Conservation (phyloP, 2,113 vertebrate species). For the Actenoides lindsayi region DNA sequence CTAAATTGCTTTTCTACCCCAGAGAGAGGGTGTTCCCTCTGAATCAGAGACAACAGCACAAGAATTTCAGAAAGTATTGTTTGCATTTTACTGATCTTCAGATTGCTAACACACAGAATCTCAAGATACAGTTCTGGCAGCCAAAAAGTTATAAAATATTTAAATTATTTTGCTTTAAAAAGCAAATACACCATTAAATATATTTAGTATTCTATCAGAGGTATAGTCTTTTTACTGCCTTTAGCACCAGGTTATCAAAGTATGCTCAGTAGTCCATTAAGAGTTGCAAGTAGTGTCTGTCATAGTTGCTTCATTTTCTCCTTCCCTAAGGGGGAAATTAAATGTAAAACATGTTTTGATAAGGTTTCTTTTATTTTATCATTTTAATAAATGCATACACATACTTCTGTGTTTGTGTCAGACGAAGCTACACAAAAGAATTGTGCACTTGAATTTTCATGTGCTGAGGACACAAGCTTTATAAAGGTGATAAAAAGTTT, state of each 20-base stretch:
- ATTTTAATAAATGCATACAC: background rate
- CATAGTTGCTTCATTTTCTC: background rate
- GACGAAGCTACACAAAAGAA: background rate
- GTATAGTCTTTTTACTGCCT: background rate
- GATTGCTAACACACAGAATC: background rate
- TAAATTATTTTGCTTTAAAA: background rate
- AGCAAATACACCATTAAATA: background rate
- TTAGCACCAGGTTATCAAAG: background rate
- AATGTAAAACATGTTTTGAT: background rate
- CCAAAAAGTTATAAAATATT: background rate
- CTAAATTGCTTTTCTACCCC: conserved; percentile 22
- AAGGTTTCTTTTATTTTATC: background rate
- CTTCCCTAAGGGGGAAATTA: background rate
- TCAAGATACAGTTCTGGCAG: background rate
- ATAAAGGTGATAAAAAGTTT: background rate
- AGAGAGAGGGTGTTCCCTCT: conserved; percentile 51
- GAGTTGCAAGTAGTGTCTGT: background rate
- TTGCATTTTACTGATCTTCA: background rate
- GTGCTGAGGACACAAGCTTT: background rate
- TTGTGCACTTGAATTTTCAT: background rate
- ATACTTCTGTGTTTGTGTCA: background rate
- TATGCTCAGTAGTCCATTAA: background rate
- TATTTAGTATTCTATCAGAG: background rate
- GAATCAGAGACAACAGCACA: background rate
- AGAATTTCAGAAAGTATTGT: conserved; percentile 24